These are phyloP conservation scores for Sinodicranocentrus sp. DNA, from an alignment of 2,888 invertebrate genomes.

Conservation along the genomic window DNA sequence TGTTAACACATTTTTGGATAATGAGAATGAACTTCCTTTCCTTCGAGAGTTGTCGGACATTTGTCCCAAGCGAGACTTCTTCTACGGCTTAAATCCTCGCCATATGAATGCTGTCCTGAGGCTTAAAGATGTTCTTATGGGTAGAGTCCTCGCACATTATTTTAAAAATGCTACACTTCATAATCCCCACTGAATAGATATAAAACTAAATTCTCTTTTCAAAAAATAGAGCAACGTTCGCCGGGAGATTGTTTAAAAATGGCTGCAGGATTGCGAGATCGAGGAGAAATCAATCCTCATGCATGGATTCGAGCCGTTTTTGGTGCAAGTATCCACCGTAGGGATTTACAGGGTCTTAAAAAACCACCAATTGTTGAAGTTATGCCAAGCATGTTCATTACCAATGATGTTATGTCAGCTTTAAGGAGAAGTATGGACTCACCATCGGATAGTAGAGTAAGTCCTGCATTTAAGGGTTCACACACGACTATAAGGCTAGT, in stretches of 20 bases:
- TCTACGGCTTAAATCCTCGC: constrained; percentile 59
- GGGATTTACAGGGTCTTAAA: constrained; percentile 58
- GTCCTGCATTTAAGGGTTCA: too few relatives aligned
- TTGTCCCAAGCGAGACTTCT: constrained; percentile 66
- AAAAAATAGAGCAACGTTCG: constrained; percentile 52
- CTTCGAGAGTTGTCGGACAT: constrained; percentile 49
- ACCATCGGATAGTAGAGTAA: constrained; percentile 40
- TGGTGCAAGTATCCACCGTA: constrained; percentile 44
- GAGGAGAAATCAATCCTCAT: constrained; percentile 63
- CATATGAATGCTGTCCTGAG: constrained; percentile 48
- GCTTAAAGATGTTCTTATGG: constrained; percentile 56
- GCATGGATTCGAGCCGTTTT: constrained; percentile 64
- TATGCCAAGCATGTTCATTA: constrained; percentile 64
- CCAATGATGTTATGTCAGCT: constrained; percentile 37
- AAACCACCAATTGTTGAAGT: constrained; percentile 66
- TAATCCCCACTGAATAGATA: background rate
- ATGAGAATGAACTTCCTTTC: constrained; percentile 68
- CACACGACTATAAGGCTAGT: too few relatives aligned
- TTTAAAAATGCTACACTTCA: background rate
- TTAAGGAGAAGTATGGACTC: constrained; percentile 32
- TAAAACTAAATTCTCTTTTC: background rate
- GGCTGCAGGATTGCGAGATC: constrained; percentile 67
- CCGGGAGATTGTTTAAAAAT: constrained; percentile 63
- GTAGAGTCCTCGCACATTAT: constrained; percentile 13
- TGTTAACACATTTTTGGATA: constrained; percentile 69